Conservation (phyloP, 2,888 invertebrate genomes). For the Miltochrista miniata region DNA sequence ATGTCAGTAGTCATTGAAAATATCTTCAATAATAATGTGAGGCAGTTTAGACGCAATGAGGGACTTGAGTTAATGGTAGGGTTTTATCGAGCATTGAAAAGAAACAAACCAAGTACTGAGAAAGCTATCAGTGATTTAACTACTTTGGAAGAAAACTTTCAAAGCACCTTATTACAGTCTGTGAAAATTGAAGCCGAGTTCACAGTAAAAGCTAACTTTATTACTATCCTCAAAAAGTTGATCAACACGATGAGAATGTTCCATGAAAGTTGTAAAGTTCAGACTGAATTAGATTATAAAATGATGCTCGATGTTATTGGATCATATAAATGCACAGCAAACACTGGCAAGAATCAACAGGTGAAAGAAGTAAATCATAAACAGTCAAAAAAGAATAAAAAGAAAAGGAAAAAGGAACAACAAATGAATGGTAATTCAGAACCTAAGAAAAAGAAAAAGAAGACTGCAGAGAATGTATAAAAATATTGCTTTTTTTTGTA, state of each 20-base stretch:
- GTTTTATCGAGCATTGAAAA: conserved; percentile 85
- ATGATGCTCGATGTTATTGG: conserved; percentile 50
- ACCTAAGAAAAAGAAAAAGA: conserved; percentile 57
- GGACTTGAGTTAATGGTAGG: conserved; percentile 86
- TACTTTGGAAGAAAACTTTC: conserved; percentile 76
- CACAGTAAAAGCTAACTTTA: conserved; percentile 83
- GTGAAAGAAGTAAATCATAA: conserved; percentile 39
- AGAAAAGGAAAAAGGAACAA: conserved; percentile 60
- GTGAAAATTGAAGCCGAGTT: conserved; percentile 64
- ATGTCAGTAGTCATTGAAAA: conserved; percentile 83
- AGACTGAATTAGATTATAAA: conserved; percentile 60
- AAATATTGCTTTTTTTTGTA: not conserved
- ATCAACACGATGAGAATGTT: conserved; percentile 78
- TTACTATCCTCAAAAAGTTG: conserved; percentile 79
- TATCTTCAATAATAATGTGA: conserved; percentile 83
- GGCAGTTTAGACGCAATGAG: conserved; percentile 87
- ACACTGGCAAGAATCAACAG: conserved; percentile 45
- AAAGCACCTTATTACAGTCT: conserved; percentile 59
- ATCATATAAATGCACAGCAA: conserved; percentile 53
- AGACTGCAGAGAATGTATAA: conserved; percentile 46
- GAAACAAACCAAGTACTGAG: conserved; percentile 63
- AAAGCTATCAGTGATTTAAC: conserved; percentile 56
- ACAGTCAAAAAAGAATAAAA: conserved; percentile 56
- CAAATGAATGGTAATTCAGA: conserved; percentile 57
- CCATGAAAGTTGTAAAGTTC: conserved; percentile 65